A percentile compares a stretch with the other conserved stretches of the same genome.
These are phyloP conservation scores for Itoplectis maculator DNA, from an alignment of 2,888 invertebrate genomes.

Conservation along the genomic window DNA sequence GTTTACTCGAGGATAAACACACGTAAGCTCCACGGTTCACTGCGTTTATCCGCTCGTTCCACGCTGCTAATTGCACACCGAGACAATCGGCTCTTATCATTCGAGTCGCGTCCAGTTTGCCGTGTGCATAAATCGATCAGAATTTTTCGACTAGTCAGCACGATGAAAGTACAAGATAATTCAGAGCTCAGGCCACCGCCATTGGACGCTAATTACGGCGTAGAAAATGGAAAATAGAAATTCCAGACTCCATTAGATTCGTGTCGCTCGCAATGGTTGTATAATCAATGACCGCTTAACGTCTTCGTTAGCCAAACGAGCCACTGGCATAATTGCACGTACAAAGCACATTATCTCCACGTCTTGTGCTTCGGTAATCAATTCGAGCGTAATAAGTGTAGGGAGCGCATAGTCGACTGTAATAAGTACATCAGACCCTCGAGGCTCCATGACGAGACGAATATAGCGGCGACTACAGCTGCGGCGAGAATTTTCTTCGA, in stretches of 20 bases:
- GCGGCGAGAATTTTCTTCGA: neutral
- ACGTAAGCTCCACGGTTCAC: constrained; percentile 14
- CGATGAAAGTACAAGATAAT: constrained; percentile 43
- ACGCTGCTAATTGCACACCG: constrained; percentile 28
- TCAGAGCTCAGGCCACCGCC: constrained; percentile 7
- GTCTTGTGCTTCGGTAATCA: constrained; percentile 35
- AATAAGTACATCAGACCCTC: constrained; percentile 21
- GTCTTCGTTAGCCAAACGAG: constrained; percentile 39
- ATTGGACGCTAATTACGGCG: constrained; percentile 36
- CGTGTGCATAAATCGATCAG: neutral
- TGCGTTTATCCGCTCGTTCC: constrained; percentile 28
- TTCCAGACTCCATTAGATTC: constrained; percentile 1
- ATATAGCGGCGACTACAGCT: no score
- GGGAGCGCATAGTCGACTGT: neutral
- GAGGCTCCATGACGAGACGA: constrained; percentile 1
- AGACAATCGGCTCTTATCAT: constrained; percentile 24
- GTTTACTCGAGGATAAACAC: constrained; percentile 17
- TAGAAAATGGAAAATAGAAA: constrained; percentile 18
- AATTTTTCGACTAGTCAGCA: constrained; percentile 31
- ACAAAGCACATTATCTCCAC: constrained; percentile 23
- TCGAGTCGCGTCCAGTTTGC: neutral
- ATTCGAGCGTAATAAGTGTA: neutral
- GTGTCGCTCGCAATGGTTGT: constrained; percentile 7
- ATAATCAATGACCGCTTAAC: constrained; percentile 18
- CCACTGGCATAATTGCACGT: constrained; percentile 40